Evolutionary conservation across 2,113 vertebrate genomes (phyloP).

Genomic region (Alces alces): DNA sequence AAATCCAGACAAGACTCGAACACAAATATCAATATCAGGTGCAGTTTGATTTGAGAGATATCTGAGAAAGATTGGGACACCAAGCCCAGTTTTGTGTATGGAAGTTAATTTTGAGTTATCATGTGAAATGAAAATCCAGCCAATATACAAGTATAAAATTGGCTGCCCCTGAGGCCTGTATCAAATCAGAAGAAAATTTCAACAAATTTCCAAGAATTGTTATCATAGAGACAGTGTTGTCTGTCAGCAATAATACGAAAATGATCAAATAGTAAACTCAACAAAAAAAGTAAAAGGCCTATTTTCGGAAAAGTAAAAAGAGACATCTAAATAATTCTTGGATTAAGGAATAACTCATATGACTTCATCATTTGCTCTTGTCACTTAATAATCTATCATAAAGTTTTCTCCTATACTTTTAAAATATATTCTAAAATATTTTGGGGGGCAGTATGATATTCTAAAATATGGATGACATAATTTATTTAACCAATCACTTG

Average conservation of each 20-base stretch:
- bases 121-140: background rate
- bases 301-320: conserved; percentile 22
- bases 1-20: background rate
- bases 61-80: background rate
- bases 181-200: conserved; percentile 10
- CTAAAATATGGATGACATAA: background rate
- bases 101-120: background rate
- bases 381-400: background rate
- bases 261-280: background rate
- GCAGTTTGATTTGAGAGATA: background rate
- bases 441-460: background rate
- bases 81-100: background rate
- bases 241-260: background rate
- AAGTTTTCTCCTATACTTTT: background rate
- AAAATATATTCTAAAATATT: background rate
- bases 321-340: background rate
- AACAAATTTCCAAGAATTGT: background rate
- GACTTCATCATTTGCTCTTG: background rate
- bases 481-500: background rate
- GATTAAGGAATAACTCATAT: background rate
- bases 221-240: background rate
- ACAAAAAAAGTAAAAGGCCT: background rate
- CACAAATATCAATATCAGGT: background rate
- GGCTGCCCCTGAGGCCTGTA: background rate
- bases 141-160: background rate